Conservation (phyloP, 2,113 vertebrate genomes). For the Dascyllus trimaculatus region DNA sequence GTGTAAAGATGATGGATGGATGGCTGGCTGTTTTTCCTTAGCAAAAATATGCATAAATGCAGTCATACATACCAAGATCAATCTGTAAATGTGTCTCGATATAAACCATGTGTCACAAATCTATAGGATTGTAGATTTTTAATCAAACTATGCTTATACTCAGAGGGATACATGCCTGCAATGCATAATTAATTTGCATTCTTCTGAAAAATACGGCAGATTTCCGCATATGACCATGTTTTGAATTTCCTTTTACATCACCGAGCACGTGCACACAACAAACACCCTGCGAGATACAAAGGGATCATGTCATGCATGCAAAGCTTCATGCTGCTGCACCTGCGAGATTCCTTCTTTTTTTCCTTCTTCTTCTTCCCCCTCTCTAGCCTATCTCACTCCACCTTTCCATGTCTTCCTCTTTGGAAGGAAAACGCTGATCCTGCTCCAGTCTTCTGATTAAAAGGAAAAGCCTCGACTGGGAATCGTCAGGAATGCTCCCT, state of each 20-base stretch:
- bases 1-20: too few relatives aligned
- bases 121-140: too few relatives aligned
- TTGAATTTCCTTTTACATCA: neutral
- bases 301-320: neutral
- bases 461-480: conserved; percentile 64
- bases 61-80: too few relatives aligned
- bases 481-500: conserved; percentile 70
- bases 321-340: conserved; percentile 24
- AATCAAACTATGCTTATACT: too few relatives aligned
- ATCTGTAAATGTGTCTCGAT: too few relatives aligned
- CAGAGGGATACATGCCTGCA: too few relatives aligned
- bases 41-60: too few relatives aligned
- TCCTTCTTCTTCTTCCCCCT: neutral
- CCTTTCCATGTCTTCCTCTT: conserved; percentile 25
- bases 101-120: too few relatives aligned
- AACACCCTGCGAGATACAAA: neutral
- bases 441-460: conserved; percentile 71
- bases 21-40: too few relatives aligned
- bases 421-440: conserved; percentile 60
- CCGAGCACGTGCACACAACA: neutral
- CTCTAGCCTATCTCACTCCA: conserved; percentile 7
- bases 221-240: neutral
- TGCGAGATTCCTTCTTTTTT: conserved; percentile 30
- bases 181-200: too few relatives aligned
- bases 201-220: neutral